A percentile compares a stretch with the other conserved stretches of the same genome.
These are phyloP conservation scores for Lasioglossum albipes DNA, from an alignment of 1,140 invertebrate species.

Conservation along the genomic window DNA sequence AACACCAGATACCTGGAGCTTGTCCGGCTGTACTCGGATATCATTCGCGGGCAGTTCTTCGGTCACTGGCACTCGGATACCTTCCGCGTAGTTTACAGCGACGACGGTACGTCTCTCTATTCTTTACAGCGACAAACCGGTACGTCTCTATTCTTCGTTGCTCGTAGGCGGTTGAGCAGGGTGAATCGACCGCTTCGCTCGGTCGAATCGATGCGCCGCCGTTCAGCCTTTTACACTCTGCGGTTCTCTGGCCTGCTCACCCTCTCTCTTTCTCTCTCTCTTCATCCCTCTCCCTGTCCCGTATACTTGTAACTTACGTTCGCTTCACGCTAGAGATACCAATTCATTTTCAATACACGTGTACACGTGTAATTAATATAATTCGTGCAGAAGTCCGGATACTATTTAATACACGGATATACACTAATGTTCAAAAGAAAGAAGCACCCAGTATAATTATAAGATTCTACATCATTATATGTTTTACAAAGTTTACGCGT, in stretches of 20 bases:
- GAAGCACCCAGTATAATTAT: no score
- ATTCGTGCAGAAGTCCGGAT: no score
- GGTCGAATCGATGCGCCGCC: conserved; percentile 9
- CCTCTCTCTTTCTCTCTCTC: not conserved
- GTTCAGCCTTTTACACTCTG: conserved; percentile 15
- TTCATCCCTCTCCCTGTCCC: not conserved
- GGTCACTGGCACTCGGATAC: conserved; percentile 95
- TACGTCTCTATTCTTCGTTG: not conserved
- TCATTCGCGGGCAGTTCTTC: conserved; percentile 95
- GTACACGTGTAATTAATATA: no score
- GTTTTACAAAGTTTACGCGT: no score
- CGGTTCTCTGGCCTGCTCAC: not conserved
- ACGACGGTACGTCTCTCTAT: conserved; percentile 80
- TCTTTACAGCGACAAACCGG: not conserved
- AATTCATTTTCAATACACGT: no score
- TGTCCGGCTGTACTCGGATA: conserved; percentile 86
- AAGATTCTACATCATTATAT: no score
- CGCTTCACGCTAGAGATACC: not conserved
- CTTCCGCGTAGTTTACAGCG: conserved; percentile 91
- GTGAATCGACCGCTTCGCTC: not conserved
- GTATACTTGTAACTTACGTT: conserved; percentile 3
- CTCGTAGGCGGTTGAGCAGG: not conserved
- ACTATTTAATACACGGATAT: no score
- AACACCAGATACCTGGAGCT: conserved; percentile 87
- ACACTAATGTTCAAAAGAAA: no score